Evolutionary conservation across 2,888 invertebrate genomes (phyloP).

Genomic region (Drosophila anceps): DNA sequence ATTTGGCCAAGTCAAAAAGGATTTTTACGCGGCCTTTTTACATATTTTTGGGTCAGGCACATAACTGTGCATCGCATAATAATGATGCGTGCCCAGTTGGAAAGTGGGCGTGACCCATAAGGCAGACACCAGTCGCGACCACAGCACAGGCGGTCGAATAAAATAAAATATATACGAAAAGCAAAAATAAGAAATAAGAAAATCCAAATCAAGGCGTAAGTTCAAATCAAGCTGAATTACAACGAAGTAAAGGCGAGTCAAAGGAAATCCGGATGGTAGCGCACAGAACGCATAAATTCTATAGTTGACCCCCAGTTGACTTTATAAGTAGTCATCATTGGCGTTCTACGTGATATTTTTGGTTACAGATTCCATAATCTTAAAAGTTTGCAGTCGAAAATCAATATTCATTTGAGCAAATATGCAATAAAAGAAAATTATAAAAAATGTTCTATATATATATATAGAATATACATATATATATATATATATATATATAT

Average conservation of each 20-base stretch:
- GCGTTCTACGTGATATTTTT: slow-evolving; percentile 1
- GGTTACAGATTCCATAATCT: background rate
- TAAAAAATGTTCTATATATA: too few species aligned
- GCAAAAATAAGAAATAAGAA: slow-evolving; percentile 1
- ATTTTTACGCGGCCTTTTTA: slow-evolving; percentile 77
- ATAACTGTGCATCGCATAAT: slow-evolving; percentile 82
- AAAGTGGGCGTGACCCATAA: slow-evolving; percentile 38
- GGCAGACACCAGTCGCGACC: slow-evolving; percentile 32
- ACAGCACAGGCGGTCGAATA: slow-evolving; percentile 50
- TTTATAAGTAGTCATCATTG: slow-evolving; percentile 12
- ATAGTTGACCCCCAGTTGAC: slow-evolving; percentile 5
- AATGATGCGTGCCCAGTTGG: slow-evolving; percentile 64
- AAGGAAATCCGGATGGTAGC: slow-evolving; percentile 69
- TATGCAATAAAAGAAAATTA: background rate
- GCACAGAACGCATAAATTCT: slow-evolving; percentile 39
- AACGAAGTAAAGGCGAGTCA: slow-evolving; percentile 41
- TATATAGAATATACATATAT: too few species aligned
- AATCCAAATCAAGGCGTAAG: slow-evolving; percentile 47
- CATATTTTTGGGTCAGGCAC: slow-evolving; percentile 77
- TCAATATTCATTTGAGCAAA: background rate
- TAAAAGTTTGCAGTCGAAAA: background rate
- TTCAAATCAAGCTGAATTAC: slow-evolving; percentile 47
- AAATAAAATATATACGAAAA: slow-evolving; percentile 26
- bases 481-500: too few species aligned
- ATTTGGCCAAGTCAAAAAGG: slow-evolving; percentile 67